Base-by-base conservation (phyloP, 2,797 vertebrate species). In the Paratrypauchen microcephalus region DNA sequence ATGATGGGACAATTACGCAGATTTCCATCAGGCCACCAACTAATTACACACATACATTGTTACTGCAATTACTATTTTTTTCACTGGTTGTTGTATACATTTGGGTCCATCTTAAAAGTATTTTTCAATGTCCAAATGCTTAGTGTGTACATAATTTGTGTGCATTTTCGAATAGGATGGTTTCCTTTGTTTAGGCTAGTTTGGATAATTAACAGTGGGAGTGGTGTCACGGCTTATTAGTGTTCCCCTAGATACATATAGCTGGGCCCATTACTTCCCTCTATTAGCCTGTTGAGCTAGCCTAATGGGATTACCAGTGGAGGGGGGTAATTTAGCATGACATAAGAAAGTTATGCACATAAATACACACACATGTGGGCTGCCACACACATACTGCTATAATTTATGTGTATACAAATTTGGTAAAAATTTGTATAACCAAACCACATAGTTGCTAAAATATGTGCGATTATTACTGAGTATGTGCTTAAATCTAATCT, bases 171-270 rank as follows among this genome's bases (percentile, higher is more conserved):
- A 80, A 81, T 81, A 80, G 81, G 65, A 78, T 83, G 82, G 81
- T 97, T 94, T 97, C 94, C 95, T 96, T 98, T 96, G 95, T 96
- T 97, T 97, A 94, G 93, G 88, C 72, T 94, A 94, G 94, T 96
- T 97, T 96, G 84, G 72, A 95, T 98, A 97, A 99, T 99, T 98
- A 97, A 97, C 96, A 96, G 94, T 95, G 95, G 96, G 96, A 97
- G 95, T 96, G 95, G 95, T 97, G 96, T 98, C 97, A 98, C 91
- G 95, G 95, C 96, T 97, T 98, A 99, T 99, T 99, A 99, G 95
- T 95, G 95, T 96, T 96, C 95, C 95, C 94, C 94, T 81, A 86
- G 86, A 91, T 89, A 88, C 88, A 60, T 12, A 95, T 97, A 97
- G 94, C 96, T 94, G 95, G 96, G 96, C 95, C 97, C 96, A 99